Evolutionary conservation across 53 echinoderm and acorn worm genomes (phyloP).

Genomic region (Echinarachnius parma): DNA sequence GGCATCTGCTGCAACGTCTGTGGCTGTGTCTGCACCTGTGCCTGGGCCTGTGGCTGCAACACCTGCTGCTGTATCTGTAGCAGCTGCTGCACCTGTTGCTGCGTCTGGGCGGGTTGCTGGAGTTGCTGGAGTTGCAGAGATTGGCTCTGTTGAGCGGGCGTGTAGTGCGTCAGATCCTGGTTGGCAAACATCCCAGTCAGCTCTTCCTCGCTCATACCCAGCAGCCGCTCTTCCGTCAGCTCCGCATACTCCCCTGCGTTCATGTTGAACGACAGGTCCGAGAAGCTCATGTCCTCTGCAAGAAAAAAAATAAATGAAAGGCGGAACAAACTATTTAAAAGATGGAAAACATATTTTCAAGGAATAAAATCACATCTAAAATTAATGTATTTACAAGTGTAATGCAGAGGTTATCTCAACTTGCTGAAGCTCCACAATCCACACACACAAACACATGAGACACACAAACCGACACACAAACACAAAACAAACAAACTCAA

Average conservation of each 20-base stretch:
- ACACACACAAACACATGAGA: too few relatives aligned
- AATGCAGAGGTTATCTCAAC: too few relatives aligned
- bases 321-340: too few relatives aligned
- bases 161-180: conserved; percentile 5
- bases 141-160: conserved; percentile 8
- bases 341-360: too few relatives aligned
- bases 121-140: conserved; percentile 6
- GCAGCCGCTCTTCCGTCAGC: conserved; percentile 23
- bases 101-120: conserved; percentile 19
- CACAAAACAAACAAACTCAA: too few relatives aligned
- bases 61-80: conserved; percentile 22
- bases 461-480: too few relatives aligned
- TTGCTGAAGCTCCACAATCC: too few relatives aligned
- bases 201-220: conserved; percentile 42
- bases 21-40: conserved; percentile 5
- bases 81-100: conserved; percentile 3
- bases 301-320: neutral
- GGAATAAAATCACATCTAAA: too few relatives aligned
- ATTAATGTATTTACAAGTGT: too few relatives aligned
- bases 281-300: conserved; percentile 43
- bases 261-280: conserved; percentile 38
- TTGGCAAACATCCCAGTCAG: conserved; percentile 31
- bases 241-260: conserved; percentile 25
- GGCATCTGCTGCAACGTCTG: conserved; percentile 25
- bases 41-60: conserved; percentile 1